Evolutionary conservation across 2,113 vertebrate species (phyloP).

Genomic region (Hymenochirus boettgeri): DNA sequence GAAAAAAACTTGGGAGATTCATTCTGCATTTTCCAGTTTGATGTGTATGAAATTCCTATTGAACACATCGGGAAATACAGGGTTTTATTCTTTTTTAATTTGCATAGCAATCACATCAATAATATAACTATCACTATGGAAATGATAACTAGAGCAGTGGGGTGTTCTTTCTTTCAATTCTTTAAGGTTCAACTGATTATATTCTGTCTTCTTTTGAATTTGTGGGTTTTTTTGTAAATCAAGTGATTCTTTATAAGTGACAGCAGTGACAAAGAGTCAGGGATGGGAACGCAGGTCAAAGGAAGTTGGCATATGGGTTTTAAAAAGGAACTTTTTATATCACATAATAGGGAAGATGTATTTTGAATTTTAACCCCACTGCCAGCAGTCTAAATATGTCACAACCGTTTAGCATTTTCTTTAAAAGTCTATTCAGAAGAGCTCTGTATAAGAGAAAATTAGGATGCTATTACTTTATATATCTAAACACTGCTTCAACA

Average conservation of each 20-base stretch:
- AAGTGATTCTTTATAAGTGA: slow-evolving; percentile 98
- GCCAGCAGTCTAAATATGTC: slow-evolving; percentile 12
- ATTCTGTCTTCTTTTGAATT: slow-evolving; percentile 93
- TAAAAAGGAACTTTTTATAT: slow-evolving; percentile 84
- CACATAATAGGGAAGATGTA: slow-evolving; percentile 67
- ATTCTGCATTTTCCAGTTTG: slow-evolving; percentile 72
- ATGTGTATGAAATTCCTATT: slow-evolving; percentile 83
- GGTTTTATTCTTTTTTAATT: slow-evolving; percentile 77
- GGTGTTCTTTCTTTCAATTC: slow-evolving; percentile 93
- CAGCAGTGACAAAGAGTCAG: slow-evolving; percentile 89
- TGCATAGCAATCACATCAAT: slow-evolving; percentile 91
- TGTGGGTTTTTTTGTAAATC: slow-evolving; percentile 97
- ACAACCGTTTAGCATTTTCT: slow-evolving; percentile 1
- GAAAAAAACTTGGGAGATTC: slow-evolving; percentile 79
- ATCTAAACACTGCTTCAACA: background rate
- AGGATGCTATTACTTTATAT: slow-evolving; percentile 1
- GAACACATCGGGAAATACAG: slow-evolving; percentile 82
- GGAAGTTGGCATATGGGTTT: slow-evolving; percentile 93
- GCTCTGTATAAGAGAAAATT: background rate
- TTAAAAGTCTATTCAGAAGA: background rate
- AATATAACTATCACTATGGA: slow-evolving; percentile 91
- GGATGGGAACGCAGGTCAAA: slow-evolving; percentile 92
- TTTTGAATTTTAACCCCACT: slow-evolving; percentile 65
- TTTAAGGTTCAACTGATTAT: slow-evolving; percentile 92
- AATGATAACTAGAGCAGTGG: slow-evolving; percentile 87